Evolutionary conservation across 2,888 invertebrate species (phyloP).

Genomic region (Drosophila cracens): DNA sequence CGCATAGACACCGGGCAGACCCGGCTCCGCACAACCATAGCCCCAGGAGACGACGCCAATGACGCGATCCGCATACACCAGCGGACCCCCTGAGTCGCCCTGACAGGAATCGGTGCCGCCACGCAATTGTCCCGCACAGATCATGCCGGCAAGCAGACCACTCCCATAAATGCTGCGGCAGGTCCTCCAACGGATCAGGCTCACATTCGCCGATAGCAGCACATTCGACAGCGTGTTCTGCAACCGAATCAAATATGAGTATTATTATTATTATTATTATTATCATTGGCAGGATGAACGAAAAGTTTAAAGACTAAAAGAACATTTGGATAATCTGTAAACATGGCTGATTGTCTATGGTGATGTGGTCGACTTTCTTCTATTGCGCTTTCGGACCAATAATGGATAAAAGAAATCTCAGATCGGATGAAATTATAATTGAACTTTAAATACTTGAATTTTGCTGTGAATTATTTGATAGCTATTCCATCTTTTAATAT

Average conservation of each 20-base stretch:
- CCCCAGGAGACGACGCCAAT: slow-evolving; percentile 83
- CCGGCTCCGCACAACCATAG: slow-evolving; percentile 75
- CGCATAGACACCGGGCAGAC: slow-evolving; percentile 77
- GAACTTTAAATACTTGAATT: not conserved
- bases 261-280: too few relatives aligned
- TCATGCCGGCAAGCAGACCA: slow-evolving; percentile 74
- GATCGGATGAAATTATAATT: not conserved
- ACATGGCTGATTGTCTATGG: not conserved
- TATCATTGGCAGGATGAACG: not conserved
- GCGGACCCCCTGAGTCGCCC: slow-evolving; percentile 82
- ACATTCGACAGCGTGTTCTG: slow-evolving; percentile 66
- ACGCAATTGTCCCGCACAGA: slow-evolving; percentile 79
- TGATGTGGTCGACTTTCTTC: not conserved
- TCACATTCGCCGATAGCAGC: slow-evolving; percentile 76
- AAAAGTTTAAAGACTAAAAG: not conserved
- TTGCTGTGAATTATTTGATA: too few relatives aligned
- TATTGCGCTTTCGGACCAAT: too few relatives aligned
- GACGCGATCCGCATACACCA: slow-evolving; percentile 74
- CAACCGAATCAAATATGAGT: not conserved
- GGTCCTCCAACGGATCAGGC: slow-evolving; percentile 60
- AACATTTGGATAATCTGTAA: not conserved
- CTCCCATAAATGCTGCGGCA: slow-evolving; percentile 66
- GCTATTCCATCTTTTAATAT: not conserved
- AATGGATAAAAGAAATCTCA: not conserved
- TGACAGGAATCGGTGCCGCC: slow-evolving; percentile 83